Conservation (phyloP, 2,888 invertebrate genomes). For the Melolontha melolontha region DNA sequence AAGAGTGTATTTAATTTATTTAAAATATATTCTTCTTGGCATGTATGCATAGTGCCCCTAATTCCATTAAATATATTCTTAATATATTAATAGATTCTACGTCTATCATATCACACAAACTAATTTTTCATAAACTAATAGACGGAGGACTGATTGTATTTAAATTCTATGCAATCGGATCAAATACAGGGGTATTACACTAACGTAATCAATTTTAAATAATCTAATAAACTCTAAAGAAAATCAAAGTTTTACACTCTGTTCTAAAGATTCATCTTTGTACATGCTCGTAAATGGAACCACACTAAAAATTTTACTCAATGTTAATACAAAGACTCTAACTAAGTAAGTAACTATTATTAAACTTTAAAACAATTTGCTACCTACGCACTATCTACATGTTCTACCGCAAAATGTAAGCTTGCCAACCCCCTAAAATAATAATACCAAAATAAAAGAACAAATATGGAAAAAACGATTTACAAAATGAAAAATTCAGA, state of each 20-base stretch:
- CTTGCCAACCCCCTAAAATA: conserved; percentile 66
- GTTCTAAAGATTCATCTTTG: conserved; percentile 36
- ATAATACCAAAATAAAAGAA: conserved; percentile 63
- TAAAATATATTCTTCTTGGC: no score
- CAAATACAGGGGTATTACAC: conserved; percentile 11
- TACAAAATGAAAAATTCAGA: conserved; percentile 57
- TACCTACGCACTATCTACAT: conserved; percentile 50
- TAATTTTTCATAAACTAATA: conserved; percentile 4
- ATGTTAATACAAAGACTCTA: conserved; percentile 32
- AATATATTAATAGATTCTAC: no score
- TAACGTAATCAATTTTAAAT: conserved; percentile 4
- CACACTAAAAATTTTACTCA: conserved; percentile 33
- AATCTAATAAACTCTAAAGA: conserved; percentile 24
- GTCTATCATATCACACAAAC: neutral
- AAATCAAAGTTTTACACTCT: conserved; percentile 22
- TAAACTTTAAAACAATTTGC: conserved; percentile 32
- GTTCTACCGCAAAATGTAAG: conserved; percentile 61
- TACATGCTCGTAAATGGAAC: conserved; percentile 38
- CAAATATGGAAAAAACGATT: conserved; percentile 71
- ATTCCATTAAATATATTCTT: no score
- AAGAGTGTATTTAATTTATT: no score
- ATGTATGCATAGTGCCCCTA: no score
- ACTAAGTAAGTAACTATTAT: conserved; percentile 37
- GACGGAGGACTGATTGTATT: neutral
- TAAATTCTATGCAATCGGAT: neutral